Evolutionary conservation across 2,797 vertebrate genomes (phyloP).

Genomic region (Micrastur ruficollis): DNA sequence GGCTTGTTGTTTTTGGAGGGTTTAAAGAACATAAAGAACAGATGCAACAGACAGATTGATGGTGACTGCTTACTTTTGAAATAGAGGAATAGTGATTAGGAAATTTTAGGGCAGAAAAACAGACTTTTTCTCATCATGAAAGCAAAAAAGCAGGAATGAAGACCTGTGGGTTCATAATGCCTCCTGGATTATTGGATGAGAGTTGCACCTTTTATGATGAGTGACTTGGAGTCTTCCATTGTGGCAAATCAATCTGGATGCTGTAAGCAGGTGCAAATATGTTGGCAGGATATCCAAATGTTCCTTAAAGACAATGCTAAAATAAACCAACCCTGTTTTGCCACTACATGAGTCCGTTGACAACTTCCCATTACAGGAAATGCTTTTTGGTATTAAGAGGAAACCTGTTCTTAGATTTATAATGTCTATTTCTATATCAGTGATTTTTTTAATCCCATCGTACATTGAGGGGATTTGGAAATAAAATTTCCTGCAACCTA

Average conservation of each 20-base stretch:
- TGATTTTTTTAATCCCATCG: background rate
- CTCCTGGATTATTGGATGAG: background rate
- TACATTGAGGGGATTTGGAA: background rate
- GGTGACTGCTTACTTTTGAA: background rate
- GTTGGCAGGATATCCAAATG: conserved; percentile 71
- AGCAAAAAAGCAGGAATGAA: background rate
- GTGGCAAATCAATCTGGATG: conserved; percentile 68
- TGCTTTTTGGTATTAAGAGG: background rate
- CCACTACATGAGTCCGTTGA: background rate
- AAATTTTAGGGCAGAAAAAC: background rate
- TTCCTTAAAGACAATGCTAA: conserved; percentile 70
- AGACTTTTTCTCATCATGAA: background rate
- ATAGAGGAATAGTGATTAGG: background rate
- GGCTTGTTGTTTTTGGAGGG: background rate
- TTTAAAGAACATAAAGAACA: background rate
- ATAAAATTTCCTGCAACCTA: background rate
- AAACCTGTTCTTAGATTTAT: background rate
- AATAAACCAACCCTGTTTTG: conserved; percentile 62
- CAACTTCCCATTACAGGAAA: background rate
- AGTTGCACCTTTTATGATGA: background rate
- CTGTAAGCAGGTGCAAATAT: conserved; percentile 72
- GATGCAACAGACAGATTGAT: background rate
- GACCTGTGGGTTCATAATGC: background rate
- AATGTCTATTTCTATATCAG: background rate
- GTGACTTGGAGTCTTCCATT: background rate